A percentile compares a stretch with the other conserved stretches of the same genome.
These are phyloP conservation scores for Mus caroli DNA, from an alignment of 2,797 vertebrate genomes.

Conservation along the genomic window DNA sequence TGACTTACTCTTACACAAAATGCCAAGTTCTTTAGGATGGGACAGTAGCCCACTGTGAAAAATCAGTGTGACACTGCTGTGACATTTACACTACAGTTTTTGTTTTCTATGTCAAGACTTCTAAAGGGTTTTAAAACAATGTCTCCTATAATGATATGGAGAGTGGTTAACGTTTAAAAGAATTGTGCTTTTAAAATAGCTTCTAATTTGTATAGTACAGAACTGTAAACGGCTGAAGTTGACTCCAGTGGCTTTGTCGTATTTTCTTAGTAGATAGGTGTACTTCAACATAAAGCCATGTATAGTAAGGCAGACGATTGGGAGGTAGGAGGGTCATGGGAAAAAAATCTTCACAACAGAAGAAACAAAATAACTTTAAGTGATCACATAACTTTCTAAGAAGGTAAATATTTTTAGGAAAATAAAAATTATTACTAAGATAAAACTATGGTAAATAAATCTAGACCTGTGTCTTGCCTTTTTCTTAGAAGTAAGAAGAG, in stretches of 20 bases:
- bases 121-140: neutral
- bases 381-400: neutral
- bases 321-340: no score
- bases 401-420: constrained; percentile 34
- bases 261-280: neutral
- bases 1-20: constrained; percentile 91
- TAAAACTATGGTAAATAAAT: neutral
- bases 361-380: neutral
- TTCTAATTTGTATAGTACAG: neutral
- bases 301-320: neutral
- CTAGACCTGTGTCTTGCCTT: neutral
- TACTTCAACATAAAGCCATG: neutral
- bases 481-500: neutral
- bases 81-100: constrained; percentile 67
- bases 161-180: constrained; percentile 42
- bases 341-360: neutral
- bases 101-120: constrained; percentile 55
- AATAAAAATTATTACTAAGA: constrained; percentile 42
- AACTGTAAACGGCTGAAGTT: neutral
- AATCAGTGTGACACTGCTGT: constrained; percentile 64
- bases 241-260: neutral
- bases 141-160: constrained; percentile 63
- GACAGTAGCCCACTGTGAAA: constrained; percentile 83
- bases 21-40: constrained; percentile 89
- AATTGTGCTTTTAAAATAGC: constrained; percentile 54